A percentile compares a stretch with the other conserved stretches of the same genome.
Evolutionary conservation across 2,888 invertebrate genomes (phyloP).

Genomic region (Carpatolechia fugitivella): DNA sequence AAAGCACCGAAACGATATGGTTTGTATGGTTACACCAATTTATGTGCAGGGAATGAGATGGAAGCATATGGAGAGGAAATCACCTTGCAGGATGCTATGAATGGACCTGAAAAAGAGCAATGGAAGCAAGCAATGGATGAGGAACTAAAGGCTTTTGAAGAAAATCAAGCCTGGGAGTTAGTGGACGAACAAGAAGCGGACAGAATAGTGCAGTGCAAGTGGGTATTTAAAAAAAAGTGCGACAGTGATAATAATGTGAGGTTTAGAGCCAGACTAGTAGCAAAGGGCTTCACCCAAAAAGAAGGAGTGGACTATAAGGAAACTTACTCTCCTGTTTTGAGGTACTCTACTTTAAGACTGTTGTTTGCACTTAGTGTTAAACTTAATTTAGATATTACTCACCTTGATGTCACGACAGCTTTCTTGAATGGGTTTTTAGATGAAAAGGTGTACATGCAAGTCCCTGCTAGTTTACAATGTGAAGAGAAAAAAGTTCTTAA

Average conservation of each 20-base stretch:
- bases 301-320: conserved; percentile 20
- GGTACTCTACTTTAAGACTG: conserved; percentile 18
- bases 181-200: conserved; percentile 4
- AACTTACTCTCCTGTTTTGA: conserved; percentile 20
- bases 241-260: conserved; percentile 17
- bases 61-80: no score
- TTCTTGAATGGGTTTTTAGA: conserved; percentile 20
- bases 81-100: conserved; percentile 3
- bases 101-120: conserved; percentile 12
- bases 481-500: no score
- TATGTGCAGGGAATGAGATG: no score
- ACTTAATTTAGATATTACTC: conserved; percentile 15
- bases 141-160: conserved; percentile 16
- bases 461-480: no score
- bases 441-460: no score
- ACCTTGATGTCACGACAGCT: conserved; percentile 23
- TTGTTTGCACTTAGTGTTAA: conserved; percentile 19
- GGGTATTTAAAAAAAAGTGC: conserved; percentile 16
- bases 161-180: conserved; percentile 19
- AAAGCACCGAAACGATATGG: conserved; percentile 19
- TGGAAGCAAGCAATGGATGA: conserved; percentile 18
- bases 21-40: conserved; percentile 16
- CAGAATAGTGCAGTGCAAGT: conserved; percentile 18
- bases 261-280: conserved; percentile 20
- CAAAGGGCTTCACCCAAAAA: conserved; percentile 21